phyloP scores from a whole-genome alignment of 92 coral and sea anemone species.

The Montipora capitata region DNA sequence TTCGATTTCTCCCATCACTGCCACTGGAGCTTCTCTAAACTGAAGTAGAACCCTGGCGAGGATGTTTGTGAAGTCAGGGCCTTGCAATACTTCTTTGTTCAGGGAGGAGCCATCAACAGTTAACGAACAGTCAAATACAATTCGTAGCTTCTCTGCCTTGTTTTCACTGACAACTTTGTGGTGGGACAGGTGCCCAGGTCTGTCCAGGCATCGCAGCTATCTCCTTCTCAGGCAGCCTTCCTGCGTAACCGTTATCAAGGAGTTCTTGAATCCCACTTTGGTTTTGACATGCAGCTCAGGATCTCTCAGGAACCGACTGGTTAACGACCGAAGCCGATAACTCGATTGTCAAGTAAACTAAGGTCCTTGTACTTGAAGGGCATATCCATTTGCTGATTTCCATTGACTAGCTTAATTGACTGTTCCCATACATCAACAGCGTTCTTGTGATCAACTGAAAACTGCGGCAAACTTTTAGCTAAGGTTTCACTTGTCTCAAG shows the following conservation, averaged over 20 bases:
- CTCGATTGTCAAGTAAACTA: conserved; percentile 46
- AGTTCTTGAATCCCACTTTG: conserved; percentile 51
- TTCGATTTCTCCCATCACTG: conserved; percentile 53
- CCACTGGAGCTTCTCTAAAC: conserved; percentile 59
- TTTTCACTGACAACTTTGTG: conserved; percentile 51
- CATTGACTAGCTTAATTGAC: conserved; percentile 19
- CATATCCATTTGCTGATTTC: conserved; percentile 42
- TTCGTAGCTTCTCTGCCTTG: conserved; percentile 65
- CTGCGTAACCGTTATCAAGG: conserved; percentile 65
- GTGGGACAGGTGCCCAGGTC: conserved; percentile 47
- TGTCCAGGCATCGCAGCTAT: conserved; percentile 14
- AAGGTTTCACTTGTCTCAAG: conserved; percentile 35
- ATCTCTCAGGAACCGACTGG: conserved; percentile 27
- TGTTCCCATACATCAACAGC: conserved; percentile 27
- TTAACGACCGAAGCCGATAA: conserved; percentile 55
- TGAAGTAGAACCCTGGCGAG: conserved; percentile 60
- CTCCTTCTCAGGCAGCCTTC: conserved; percentile 50
- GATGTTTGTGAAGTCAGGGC: conserved; percentile 74
- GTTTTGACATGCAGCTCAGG: conserved; percentile 44
- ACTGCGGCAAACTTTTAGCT: conserved; percentile 8
- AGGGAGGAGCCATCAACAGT: conserved; percentile 51
- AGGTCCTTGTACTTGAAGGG: conserved; percentile 50
- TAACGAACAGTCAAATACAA: conserved; percentile 76
- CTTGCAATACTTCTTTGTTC: conserved; percentile 56
- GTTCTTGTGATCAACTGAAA: conserved; percentile 50